A percentile compares a stretch with the other conserved stretches of the same genome.
Evolutionary conservation across 2,888 invertebrate genomes (phyloP).

Genomic region (Phalangium opilio): DNA sequence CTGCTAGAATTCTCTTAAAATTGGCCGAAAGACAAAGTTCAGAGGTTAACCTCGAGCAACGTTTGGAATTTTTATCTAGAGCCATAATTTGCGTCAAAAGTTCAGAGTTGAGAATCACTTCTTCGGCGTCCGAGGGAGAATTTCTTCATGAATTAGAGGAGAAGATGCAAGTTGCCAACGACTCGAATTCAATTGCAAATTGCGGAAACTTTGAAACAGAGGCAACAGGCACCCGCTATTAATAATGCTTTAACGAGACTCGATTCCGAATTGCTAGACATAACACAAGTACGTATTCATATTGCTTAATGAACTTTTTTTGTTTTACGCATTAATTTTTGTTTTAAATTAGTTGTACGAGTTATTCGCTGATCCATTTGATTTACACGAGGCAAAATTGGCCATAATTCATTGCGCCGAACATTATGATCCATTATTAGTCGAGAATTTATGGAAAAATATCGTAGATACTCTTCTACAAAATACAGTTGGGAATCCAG

Average conservation of each 20-base stretch:
- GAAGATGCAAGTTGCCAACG: slow-evolving; percentile 63
- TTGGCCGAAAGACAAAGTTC: slow-evolving; percentile 60
- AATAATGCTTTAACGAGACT: slow-evolving; percentile 47
- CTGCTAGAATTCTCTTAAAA: slow-evolving; percentile 74
- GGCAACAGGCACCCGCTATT: slow-evolving; percentile 29
- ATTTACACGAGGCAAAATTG: slow-evolving; percentile 81
- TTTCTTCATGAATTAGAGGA: slow-evolving; percentile 79
- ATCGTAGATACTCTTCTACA: slow-evolving; percentile 38
- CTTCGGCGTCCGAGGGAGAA: slow-evolving; percentile 49
- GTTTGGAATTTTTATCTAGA: slow-evolving; percentile 78
- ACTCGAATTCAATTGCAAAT: slow-evolving; percentile 40
- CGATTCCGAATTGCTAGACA: slow-evolving; percentile 66
- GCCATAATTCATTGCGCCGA: slow-evolving; percentile 90
- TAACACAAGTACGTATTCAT: slow-evolving; percentile 57
- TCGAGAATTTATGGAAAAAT: slow-evolving; percentile 82
- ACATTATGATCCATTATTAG: slow-evolving; percentile 68
- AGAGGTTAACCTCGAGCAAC: slow-evolving; percentile 55
- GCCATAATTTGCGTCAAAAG: slow-evolving; percentile 92
- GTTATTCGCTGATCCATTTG: slow-evolving; percentile 77
- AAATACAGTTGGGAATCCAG: slow-evolving; percentile 7
- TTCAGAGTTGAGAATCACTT: slow-evolving; percentile 38
- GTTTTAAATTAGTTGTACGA: slow-evolving; percentile 51
- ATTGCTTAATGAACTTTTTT: too few species aligned
- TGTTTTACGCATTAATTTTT: too few species aligned
- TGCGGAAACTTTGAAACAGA: slow-evolving; percentile 45